Base-by-base conservation (phyloP, 2,888 invertebrate genomes). In the Peribatodes rhomboidaria region DNA sequence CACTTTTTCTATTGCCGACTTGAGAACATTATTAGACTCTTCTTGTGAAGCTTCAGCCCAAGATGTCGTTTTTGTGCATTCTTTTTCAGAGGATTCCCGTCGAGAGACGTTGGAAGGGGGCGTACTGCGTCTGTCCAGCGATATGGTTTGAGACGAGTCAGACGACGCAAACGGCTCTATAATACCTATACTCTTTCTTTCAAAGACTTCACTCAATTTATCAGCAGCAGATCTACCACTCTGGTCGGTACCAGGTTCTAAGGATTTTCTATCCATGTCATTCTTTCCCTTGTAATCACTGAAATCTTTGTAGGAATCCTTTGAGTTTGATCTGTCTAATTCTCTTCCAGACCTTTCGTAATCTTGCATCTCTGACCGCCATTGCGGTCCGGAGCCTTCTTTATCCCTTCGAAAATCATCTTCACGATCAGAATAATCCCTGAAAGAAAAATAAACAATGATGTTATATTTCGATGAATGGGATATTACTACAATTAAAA, bases 321-420 rank as follows among this genome's bases (percentile, higher is more conserved):
- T 88, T 10, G 93, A 88, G 71, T 89, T 92, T 1, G 94, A 90
- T 69, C 93, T 84, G 65, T 94, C 93, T 62, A 92, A 76, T 53
- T 93, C 92, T 41, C 91, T 81, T 6, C 85, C 87, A 67, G 88
- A 76, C 74, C 90, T 85, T 65, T 93, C 92, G 72, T 91, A 92
- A 75, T 93, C 92, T 77, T 92, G 92, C 92, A 92, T 93, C 82
- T 93, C 92, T 58, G 92, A 90, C 59, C 92, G 85, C 92, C 92
- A 93, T 65, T 92, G 92, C 58, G 88, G 91, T 14, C 90, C 92
- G 67, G 88, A 77, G 61, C 85, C 87, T 59, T 93, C 92, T 79
- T 91, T 92, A 13, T 91, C 91, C 76, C 91, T 84, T 77, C 90
- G 84, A 59, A 90, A 86, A 65, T 92, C 92, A 80, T 93, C 92